These are phyloP conservation scores for Anguilla rostrata DNA, from an alignment of 2,113 vertebrate species.

Conservation along the genomic window DNA sequence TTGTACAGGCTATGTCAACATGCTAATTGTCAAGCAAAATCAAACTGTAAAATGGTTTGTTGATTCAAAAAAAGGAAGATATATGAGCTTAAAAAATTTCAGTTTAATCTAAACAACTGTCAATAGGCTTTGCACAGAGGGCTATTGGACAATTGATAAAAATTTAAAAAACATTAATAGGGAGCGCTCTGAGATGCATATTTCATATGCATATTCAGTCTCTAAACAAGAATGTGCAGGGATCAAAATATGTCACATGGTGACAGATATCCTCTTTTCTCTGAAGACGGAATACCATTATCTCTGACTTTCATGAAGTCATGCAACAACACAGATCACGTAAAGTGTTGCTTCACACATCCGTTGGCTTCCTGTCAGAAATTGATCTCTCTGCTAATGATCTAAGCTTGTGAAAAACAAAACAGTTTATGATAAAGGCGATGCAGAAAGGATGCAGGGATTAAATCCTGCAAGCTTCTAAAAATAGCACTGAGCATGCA, in stretches of 20 bases:
- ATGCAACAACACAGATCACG: neutral
- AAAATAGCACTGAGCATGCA: neutral
- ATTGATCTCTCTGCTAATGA: neutral
- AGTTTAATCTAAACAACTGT: too few species aligned
- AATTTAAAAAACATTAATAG: neutral
- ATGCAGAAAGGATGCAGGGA: neutral
- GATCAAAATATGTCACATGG: neutral
- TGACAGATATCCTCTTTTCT: neutral
- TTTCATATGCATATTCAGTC: neutral
- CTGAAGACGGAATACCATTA: neutral
- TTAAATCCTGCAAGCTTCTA: neutral
- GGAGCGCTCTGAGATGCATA: neutral
- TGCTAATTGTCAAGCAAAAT: neutral
- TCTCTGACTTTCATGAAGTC: neutral
- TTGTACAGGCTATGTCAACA: neutral
- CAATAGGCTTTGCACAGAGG: too few species aligned
- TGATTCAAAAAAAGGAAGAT: neutral
- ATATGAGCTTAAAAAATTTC: too few species aligned
- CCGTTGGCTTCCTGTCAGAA: neutral
- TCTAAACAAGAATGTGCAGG: neutral
- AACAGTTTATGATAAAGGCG: neutral
- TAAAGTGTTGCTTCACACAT: constrained; percentile 11
- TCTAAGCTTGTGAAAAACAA: constrained; percentile 4
- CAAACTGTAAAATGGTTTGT: neutral
- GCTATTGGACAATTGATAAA: neutral